Evolutionary conservation across 2,888 invertebrate genomes (phyloP).

Genomic region (Cyclophora punctaria): DNA sequence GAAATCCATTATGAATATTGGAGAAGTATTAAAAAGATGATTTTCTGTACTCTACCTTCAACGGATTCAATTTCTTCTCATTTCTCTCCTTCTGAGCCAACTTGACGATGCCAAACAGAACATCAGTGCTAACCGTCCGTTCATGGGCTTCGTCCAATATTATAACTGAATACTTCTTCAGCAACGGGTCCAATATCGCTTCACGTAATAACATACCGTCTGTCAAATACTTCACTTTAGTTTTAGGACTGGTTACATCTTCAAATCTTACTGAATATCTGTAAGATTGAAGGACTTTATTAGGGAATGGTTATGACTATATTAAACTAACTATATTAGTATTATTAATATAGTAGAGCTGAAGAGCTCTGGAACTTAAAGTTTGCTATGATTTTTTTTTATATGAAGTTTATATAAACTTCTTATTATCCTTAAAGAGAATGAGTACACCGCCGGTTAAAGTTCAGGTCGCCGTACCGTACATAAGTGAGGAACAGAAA

Average conservation of each 20-base stretch:
- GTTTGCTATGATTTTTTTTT: no score
- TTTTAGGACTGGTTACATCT: conserved; percentile 85
- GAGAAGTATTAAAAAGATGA: neutral
- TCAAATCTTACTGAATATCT: conserved; percentile 93
- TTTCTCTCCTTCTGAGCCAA: conserved; percentile 85
- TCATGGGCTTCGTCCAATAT: conserved; percentile 97
- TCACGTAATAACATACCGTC: conserved; percentile 96
- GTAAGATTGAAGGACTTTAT: conserved; percentile 15
- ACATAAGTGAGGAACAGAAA: no score
- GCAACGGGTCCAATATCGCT: conserved; percentile 84
- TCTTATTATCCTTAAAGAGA: no score
- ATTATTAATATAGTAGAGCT: no score
- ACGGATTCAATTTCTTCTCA: conserved; percentile 70
- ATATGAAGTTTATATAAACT: no score
- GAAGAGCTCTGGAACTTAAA: no score
- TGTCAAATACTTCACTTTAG: conserved; percentile 93
- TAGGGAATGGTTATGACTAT: no score
- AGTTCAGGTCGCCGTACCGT: no score
- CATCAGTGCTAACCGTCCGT: conserved; percentile 94
- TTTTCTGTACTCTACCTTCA: conserved; percentile 75
- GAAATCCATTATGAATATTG: no score
- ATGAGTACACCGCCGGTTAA: no score
- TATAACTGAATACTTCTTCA: conserved; percentile 86
- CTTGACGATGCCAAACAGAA: conserved; percentile 94
- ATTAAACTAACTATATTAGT: no score